These are phyloP conservation scores for Otolemur crassicaudatus DNA, from an alignment of 2,797 vertebrate genomes.

Conservation along the genomic window DNA sequence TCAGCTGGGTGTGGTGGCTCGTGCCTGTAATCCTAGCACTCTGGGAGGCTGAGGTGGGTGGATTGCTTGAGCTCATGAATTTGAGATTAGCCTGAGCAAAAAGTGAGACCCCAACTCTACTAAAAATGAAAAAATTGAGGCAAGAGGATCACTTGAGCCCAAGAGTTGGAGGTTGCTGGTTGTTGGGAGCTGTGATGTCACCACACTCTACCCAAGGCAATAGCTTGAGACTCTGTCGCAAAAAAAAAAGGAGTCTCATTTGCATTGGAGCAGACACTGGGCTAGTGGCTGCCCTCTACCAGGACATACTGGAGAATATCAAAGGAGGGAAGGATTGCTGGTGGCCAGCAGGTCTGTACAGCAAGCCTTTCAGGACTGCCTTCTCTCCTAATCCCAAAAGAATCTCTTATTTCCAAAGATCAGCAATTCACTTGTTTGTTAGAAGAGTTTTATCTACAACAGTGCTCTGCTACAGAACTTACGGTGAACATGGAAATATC, in stretches of 20 bases:
- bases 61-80: no score
- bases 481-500: background rate
- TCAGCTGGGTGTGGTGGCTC: no score
- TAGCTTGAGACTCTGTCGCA: no score
- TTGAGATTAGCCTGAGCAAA: no score
- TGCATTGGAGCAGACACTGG: background rate
- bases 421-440: background rate
- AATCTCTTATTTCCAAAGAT: conserved; percentile 1
- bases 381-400: background rate
- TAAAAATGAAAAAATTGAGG: no score
- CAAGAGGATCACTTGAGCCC: no score
- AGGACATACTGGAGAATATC: background rate
- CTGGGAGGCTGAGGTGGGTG: no score
- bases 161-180: no score
- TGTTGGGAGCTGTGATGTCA: no score
- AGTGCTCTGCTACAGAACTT: background rate
- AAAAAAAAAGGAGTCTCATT: background rate
- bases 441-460: background rate
- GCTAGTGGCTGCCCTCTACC: background rate
- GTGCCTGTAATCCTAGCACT: no score
- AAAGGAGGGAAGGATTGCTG: background rate
- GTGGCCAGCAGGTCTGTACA: background rate
- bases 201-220: no score
- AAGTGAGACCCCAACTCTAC: no score
- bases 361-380: background rate